A percentile compares a stretch with the other conserved stretches of the same genome.
phyloP scores from a whole-genome alignment of 2,888 invertebrate genomes.

The Adela reaumurella region DNA sequence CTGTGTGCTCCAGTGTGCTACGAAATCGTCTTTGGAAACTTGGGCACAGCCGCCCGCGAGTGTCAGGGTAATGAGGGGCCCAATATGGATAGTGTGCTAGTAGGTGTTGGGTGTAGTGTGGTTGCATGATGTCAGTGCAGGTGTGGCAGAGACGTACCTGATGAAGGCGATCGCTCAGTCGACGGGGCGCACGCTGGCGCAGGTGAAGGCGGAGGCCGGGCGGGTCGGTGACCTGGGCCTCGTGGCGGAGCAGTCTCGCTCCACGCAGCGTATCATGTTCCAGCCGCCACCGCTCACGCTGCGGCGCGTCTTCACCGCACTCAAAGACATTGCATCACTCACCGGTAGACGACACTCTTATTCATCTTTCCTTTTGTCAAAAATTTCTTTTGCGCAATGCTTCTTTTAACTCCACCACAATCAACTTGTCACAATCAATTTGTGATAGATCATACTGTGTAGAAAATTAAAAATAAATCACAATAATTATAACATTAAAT shows the following conservation, averaged over 20 bases:
- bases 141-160: slow-evolving; percentile 91
- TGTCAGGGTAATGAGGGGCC: too few species aligned
- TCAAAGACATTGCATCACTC: slow-evolving; percentile 84
- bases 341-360: slow-evolving; percentile 63
- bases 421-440: too few species aligned
- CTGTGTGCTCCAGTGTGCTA: too few species aligned
- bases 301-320: slow-evolving; percentile 71
- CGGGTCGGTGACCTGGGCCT: slow-evolving; percentile 83
- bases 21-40: too few species aligned
- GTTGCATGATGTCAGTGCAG: slow-evolving; percentile 39
- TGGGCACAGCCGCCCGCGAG: too few species aligned
- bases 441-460: too few species aligned
- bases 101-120: too few species aligned
- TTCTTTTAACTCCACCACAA: too few species aligned
- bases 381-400: too few species aligned
- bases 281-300: slow-evolving; percentile 76
- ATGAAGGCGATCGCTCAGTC: slow-evolving; percentile 92
- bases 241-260: slow-evolving; percentile 82
- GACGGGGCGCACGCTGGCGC: slow-evolving; percentile 79
- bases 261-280: slow-evolving; percentile 85
- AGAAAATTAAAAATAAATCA: too few species aligned
- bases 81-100: too few species aligned
- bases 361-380: background rate
- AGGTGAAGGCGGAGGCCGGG: slow-evolving; percentile 66
- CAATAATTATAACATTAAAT: too few species aligned